Conservation (phyloP, 1,140 invertebrate species). For the Drosophila setifemur region DNA sequence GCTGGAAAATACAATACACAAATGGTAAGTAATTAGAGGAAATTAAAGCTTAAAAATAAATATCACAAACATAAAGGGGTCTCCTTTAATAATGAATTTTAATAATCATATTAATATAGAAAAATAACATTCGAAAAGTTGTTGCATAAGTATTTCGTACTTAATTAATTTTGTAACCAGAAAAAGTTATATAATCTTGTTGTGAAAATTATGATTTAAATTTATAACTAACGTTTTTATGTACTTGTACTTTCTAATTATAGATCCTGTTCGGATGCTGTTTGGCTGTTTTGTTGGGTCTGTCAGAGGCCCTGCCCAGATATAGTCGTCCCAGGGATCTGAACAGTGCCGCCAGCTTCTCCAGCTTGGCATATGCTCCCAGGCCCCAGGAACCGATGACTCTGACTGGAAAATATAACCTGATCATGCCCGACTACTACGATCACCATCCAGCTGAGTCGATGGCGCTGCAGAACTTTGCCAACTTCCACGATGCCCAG, state of each 20-base stretch:
- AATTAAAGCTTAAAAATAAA: too few relatives aligned
- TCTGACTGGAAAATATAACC: constrained; percentile 63
- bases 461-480: constrained; percentile 76
- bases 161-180: too few relatives aligned
- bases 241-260: not conserved
- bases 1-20: constrained; percentile 10
- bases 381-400: constrained; percentile 49
- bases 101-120: too few relatives aligned
- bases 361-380: constrained; percentile 51
- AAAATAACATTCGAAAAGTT: too few relatives aligned
- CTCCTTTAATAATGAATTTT: too few relatives aligned
- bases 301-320: constrained; percentile 42
- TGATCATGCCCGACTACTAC: constrained; percentile 75
- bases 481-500: constrained; percentile 58
- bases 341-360: constrained; percentile 19
- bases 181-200: too few relatives aligned
- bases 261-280: constrained; percentile 12
- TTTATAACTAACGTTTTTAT: too few relatives aligned
- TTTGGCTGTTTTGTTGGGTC: constrained; percentile 9
- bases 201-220: too few relatives aligned
- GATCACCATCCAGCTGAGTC: constrained; percentile 72
- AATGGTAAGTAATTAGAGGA: constrained; percentile 45
- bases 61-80: too few relatives aligned
- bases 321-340: constrained; percentile 50
- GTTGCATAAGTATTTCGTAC: too few relatives aligned